phyloP scores from a whole-genome alignment of 37 sponge, comb jelly and placozoan genomes.

The Amphimedon queenslandica region DNA sequence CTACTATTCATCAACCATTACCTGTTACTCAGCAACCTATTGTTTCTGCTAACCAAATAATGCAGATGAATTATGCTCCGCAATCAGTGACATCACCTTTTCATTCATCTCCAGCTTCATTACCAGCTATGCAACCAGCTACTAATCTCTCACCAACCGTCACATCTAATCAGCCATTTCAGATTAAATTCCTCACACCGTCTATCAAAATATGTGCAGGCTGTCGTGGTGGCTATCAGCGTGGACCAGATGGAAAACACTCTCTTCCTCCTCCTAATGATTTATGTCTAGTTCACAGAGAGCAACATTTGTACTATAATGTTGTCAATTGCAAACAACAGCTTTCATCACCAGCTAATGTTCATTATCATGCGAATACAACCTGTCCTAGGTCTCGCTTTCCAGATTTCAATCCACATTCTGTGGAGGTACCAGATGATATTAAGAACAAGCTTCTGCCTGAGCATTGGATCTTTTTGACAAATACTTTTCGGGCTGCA shows the following conservation, averaged over 20 bases:
- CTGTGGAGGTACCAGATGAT: too few species aligned
- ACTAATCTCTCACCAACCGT: not conserved
- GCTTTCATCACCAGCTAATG: conserved; percentile 14
- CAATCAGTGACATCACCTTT: not conserved
- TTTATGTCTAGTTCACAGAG: conserved; percentile 23
- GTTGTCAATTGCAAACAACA: conserved; percentile 9
- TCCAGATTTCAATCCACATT: too few species aligned
- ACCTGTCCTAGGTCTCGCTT: too few species aligned
- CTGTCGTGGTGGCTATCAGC: conserved; percentile 10
- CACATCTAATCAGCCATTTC: conserved; percentile 13
- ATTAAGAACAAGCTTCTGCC: too few species aligned
- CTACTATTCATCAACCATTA: too few species aligned
- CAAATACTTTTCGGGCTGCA: too few species aligned
- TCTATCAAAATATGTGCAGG: conserved; percentile 26
- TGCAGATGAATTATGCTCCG: not conserved
- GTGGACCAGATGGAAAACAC: conserved; percentile 4
- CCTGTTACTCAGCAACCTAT: too few species aligned
- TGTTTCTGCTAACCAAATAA: not conserved
- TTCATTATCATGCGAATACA: too few species aligned
- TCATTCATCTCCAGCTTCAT: not conserved
- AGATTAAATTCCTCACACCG: conserved; percentile 19
- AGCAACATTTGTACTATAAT: conserved; percentile 22
- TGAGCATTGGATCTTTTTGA: too few species aligned
- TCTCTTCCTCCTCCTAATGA: conserved; percentile 10
- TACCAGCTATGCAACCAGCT: not conserved